Evolutionary conservation across 2,797 vertebrate species (phyloP).

Genomic region (Tympanoctomys barrerae): DNA sequence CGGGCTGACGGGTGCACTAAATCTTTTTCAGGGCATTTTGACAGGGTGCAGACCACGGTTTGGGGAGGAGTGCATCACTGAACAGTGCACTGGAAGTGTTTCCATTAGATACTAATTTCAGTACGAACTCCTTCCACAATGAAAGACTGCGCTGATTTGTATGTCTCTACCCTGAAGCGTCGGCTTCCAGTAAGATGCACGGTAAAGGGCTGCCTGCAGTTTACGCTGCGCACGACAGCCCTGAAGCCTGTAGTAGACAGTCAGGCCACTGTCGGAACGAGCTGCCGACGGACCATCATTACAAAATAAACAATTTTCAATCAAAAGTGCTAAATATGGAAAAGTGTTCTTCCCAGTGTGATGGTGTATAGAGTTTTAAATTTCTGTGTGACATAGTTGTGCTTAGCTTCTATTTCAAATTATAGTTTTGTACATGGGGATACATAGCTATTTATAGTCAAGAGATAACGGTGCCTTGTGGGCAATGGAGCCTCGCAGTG

Average conservation of each 20-base stretch:
- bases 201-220: background rate
- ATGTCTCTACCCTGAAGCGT: background rate
- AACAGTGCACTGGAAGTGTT: background rate
- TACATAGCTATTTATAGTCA: conserved; percentile 72
- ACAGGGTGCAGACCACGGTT: background rate
- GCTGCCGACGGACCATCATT: conserved; percentile 60
- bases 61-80: background rate
- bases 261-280: conserved; percentile 13
- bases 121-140: conserved; percentile 62
- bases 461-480: conserved; percentile 61
- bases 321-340: background rate
- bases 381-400: conserved; percentile 55
- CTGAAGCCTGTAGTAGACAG: conserved; percentile 54
- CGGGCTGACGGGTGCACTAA: conserved; percentile 55
- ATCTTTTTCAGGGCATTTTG: conserved; percentile 49
- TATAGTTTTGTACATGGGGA: conserved; percentile 54
- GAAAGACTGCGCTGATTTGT: background rate
- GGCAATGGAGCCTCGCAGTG: conserved; percentile 48
- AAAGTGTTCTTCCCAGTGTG: background rate
- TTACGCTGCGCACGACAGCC: background rate
- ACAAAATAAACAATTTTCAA: conserved; percentile 12
- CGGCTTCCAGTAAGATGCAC: conserved; percentile 18
- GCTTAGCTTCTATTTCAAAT: conserved; percentile 68
- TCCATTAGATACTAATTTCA: background rate
- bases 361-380: background rate